Evolutionary conservation across 2,113 vertebrate genomes (phyloP).

Genomic region (Reinhardtius hippoglossoides): DNA sequence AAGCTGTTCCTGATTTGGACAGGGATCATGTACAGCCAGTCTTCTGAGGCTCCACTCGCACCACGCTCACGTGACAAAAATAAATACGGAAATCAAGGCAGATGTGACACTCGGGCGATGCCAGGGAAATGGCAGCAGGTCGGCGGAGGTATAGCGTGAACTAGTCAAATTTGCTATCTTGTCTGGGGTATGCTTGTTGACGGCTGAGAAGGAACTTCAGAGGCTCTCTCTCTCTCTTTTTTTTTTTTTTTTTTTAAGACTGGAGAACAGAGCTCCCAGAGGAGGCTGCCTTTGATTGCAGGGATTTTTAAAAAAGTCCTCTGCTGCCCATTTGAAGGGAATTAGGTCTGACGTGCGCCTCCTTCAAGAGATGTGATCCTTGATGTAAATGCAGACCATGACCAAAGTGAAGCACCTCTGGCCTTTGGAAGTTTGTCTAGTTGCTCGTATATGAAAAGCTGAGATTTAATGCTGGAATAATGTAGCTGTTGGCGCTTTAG

Average conservation of each 20-base stretch:
- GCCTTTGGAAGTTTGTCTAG: slow-evolving; percentile 82
- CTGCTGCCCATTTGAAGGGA: slow-evolving; percentile 87
- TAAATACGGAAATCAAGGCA: slow-evolving; percentile 79
- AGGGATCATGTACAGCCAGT: slow-evolving; percentile 64
- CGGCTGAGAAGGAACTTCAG: slow-evolving; percentile 66
- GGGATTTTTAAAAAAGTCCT: slow-evolving; percentile 78
- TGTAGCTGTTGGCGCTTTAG: background rate
- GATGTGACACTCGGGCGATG: slow-evolving; percentile 59
- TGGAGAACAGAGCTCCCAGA: slow-evolving; percentile 79
- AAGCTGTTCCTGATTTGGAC: slow-evolving; percentile 77
- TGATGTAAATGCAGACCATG: slow-evolving; percentile 90
- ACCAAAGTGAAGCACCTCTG: slow-evolving; percentile 81
- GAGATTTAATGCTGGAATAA: slow-evolving; percentile 41
- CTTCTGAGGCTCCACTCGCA: slow-evolving; percentile 53
- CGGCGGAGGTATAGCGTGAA: slow-evolving; percentile 44
- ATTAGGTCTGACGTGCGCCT: slow-evolving; percentile 90
- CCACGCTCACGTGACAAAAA: slow-evolving; percentile 81
- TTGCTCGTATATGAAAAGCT: slow-evolving; percentile 68
- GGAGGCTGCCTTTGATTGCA: slow-evolving; percentile 82
- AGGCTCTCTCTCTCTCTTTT: slow-evolving; percentile 71
- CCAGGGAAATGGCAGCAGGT: slow-evolving; percentile 67
- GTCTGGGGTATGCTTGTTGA: slow-evolving; percentile 63
- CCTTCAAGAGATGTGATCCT: slow-evolving; percentile 88
- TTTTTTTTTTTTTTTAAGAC: slow-evolving; percentile 60
- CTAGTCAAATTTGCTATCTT: slow-evolving; percentile 63